These are phyloP conservation scores for Kryptolebias ocellatus DNA, from an alignment of 2,797 vertebrate species.

Conservation along the genomic window DNA sequence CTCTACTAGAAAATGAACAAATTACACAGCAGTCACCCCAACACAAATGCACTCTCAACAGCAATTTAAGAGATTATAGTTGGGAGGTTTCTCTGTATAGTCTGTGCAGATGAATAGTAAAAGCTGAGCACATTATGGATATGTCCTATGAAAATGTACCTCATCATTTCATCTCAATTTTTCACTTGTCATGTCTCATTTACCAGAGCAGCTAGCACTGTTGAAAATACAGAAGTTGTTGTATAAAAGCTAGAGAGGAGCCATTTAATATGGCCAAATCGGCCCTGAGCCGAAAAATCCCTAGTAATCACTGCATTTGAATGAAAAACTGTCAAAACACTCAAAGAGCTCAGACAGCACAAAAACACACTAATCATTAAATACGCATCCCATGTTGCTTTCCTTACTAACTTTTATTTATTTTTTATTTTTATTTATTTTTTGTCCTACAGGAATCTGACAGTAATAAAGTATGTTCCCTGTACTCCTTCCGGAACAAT, in stretches of 20 bases:
- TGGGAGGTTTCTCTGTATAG: conserved; percentile 72
- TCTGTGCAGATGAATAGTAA: conserved; percentile 75
- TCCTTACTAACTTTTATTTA: conserved; percentile 38
- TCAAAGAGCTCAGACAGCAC: conserved; percentile 51
- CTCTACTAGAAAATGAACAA: conserved; percentile 79
- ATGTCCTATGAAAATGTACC: conserved; percentile 72
- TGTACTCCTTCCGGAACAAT: conserved; percentile 99
- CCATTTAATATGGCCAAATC: conserved; percentile 67
- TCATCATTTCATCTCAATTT: conserved; percentile 78
- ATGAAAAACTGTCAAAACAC: conserved; percentile 61
- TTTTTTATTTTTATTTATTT: conserved; percentile 22
- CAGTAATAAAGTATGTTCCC: conserved; percentile 99
- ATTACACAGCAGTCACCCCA: conserved; percentile 80
- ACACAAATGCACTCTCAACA: conserved; percentile 79
- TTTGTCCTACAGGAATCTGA: conserved; percentile 93
- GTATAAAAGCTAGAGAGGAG: conserved; percentile 64
- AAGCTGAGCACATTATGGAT: conserved; percentile 71
- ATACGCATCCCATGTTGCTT: conserved; percentile 60
- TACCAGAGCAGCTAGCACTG: conserved; percentile 47
- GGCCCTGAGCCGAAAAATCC: conserved; percentile 47
- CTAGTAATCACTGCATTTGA: conserved; percentile 68
- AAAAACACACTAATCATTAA: conserved; percentile 57
- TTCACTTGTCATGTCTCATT: conserved; percentile 77
- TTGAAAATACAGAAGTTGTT: conserved; percentile 50
- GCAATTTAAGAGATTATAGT: conserved; percentile 83